These are phyloP conservation scores for Danionella dracula DNA, from an alignment of 2,797 vertebrate species.

Conservation along the genomic window DNA sequence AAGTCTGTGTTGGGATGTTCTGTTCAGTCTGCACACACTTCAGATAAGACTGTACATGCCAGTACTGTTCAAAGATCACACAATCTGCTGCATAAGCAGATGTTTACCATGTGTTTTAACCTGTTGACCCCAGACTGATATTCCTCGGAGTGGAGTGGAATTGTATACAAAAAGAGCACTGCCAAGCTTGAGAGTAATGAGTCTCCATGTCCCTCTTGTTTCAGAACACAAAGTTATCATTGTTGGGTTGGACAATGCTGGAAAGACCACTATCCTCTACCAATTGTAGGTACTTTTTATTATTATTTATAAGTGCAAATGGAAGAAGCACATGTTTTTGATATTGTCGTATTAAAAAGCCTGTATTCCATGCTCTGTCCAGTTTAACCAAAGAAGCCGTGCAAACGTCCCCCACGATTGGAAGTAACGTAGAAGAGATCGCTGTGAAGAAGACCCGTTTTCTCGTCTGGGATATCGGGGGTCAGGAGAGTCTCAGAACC, in stretches of 20 bases:
- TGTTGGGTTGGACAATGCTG: constrained; percentile 81
- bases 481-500: constrained; percentile 76
- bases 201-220: neutral
- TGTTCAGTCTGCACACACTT: neutral
- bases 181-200: neutral
- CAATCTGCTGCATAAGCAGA: too few relatives aligned
- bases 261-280: constrained; percentile 82
- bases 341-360: neutral
- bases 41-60: neutral
- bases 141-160: neutral
- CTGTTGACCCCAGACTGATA: neutral
- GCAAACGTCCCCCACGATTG: constrained; percentile 77
- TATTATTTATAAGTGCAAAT: too few relatives aligned
- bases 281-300: constrained; percentile 71
- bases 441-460: constrained; percentile 75
- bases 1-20: neutral
- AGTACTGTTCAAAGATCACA: constrained; percentile 2
- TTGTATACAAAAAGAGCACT: neutral
- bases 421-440: constrained; percentile 84
- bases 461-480: constrained; percentile 83
- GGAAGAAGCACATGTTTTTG: neutral
- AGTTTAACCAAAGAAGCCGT: constrained; percentile 82
- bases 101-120: neutral
- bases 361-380: neutral
- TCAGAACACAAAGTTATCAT: constrained; percentile 84